Conservation (phyloP, 2,113 vertebrate species). For the Cephalopholis sonnerati region DNA sequence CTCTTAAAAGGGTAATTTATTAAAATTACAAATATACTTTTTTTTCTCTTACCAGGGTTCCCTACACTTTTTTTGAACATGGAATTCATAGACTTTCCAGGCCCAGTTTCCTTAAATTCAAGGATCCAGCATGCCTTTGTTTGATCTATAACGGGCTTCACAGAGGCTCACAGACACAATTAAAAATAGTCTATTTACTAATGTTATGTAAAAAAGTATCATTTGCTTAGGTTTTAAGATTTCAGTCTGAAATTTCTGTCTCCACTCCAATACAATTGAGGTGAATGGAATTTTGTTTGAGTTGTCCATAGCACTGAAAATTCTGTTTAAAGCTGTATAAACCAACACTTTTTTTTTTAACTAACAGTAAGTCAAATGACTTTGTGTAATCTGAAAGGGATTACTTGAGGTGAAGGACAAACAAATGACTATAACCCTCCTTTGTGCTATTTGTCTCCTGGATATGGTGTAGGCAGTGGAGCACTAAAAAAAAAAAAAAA, state of each 20-base stretch:
- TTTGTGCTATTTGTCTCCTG: too few relatives aligned
- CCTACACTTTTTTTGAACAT: too few relatives aligned
- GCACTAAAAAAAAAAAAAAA: too few relatives aligned
- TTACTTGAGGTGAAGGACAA: background rate
- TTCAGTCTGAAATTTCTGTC: background rate
- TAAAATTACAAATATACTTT: background rate
- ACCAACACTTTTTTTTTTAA: background rate
- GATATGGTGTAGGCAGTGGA: too few relatives aligned
- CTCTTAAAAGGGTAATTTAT: background rate
- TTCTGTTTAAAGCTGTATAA: conserved; percentile 2
- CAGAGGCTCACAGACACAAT: too few relatives aligned
- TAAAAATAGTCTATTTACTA: too few relatives aligned
- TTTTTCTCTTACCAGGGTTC: background rate
- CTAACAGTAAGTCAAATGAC: background rate
- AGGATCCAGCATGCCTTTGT: too few relatives aligned
- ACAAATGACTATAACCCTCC: too few relatives aligned
- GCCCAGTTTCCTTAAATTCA: too few relatives aligned
- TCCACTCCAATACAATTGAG: background rate
- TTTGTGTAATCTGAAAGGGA: background rate
- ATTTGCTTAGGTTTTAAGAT: background rate
- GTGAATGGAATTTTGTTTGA: background rate
- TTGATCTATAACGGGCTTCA: too few relatives aligned
- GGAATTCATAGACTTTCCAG: too few relatives aligned
- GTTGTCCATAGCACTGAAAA: background rate
- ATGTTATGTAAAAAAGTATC: too few relatives aligned